A percentile compares a stretch with the other conserved stretches of the same genome.
Evolutionary conservation across 2,888 invertebrate genomes (phyloP).

Genomic region (Eupithecia subumbrata): DNA sequence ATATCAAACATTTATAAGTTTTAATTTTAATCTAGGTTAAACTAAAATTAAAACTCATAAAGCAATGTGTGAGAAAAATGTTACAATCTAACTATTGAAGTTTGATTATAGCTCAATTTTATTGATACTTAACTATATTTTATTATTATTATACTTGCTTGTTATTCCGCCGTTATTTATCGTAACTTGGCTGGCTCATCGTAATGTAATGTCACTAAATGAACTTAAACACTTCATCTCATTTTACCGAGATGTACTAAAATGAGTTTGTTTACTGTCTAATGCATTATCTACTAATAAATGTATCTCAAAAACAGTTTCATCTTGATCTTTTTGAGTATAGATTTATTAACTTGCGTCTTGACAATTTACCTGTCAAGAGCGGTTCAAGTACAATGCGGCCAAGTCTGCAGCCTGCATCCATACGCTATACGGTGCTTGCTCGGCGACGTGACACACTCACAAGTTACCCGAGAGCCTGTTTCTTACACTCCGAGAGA

Average conservation of each 20-base stretch:
- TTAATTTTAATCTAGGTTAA: constrained; percentile 20
- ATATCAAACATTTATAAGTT: constrained; percentile 27
- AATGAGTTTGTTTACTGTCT: neutral
- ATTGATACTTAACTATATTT: constrained; percentile 71
- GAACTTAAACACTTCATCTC: neutral
- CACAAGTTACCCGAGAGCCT: neutral
- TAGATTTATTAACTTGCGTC: constrained; percentile 33
- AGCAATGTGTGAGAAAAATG: constrained; percentile 41
- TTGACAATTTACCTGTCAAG: constrained; percentile 43
- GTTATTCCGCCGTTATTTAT: constrained; percentile 66
- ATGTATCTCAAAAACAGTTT: constrained; percentile 17
- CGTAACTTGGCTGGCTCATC: constrained; percentile 47
- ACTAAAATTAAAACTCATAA: constrained; percentile 32
- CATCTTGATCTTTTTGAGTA: constrained; percentile 4
- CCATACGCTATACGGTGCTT: constrained; percentile 13
- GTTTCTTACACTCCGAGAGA: neutral
- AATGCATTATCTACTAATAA: constrained; percentile 8
- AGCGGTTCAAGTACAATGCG: constrained; percentile 10
- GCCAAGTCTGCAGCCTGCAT: constrained; percentile 23
- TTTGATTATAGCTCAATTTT: constrained; percentile 80
- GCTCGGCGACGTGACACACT: constrained; percentile 17
- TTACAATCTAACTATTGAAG: constrained; percentile 53
- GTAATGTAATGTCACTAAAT: neutral
- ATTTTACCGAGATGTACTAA: neutral
- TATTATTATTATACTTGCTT: constrained; percentile 71